Percentiles rank a stretch among this genome's conserved stretches.
Evolutionary conservation across 30 jellyfish, hydroid and myxozoan species (phyloP).

Genomic region (Calvadosia cruxmelitensis): DNA sequence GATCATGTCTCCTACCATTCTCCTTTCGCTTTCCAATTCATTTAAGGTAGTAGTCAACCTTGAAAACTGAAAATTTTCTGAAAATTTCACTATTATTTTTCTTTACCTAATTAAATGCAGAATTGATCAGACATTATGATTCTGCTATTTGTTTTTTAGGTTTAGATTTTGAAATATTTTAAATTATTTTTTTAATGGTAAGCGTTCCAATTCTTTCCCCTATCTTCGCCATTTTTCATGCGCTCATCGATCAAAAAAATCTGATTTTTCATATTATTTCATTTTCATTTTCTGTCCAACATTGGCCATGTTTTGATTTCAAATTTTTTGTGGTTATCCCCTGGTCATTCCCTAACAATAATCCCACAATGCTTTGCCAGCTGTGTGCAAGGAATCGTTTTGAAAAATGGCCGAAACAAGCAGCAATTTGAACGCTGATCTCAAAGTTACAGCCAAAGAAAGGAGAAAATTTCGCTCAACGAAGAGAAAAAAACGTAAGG

Average conservation of each 20-base stretch:
- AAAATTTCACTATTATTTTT: background rate
- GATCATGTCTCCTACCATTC: too few relatives aligned
- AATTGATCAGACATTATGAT: background rate
- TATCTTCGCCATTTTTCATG: slow-evolving; percentile 1
- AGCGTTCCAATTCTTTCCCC: slow-evolving; percentile 1
- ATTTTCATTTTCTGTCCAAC: slow-evolving; percentile 1
- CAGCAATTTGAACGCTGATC: slow-evolving; percentile 1
- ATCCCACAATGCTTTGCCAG: slow-evolving; percentile 3
- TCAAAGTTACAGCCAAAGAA: slow-evolving; percentile 2
- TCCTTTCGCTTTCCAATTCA: too few relatives aligned
- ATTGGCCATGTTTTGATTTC: slow-evolving; percentile 1
- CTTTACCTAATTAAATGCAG: background rate
- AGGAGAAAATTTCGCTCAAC: background rate
- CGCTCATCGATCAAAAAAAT: slow-evolving; percentile 1
- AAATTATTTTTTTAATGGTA: too few relatives aligned
- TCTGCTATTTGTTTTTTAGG: too few relatives aligned
- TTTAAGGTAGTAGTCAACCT: too few relatives aligned
- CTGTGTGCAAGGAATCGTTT: slow-evolving; percentile 1
- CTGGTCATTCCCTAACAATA: background rate
- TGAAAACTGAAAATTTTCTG: slow-evolving; percentile 1
- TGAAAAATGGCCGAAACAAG: slow-evolving; percentile 1
- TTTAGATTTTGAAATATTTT: too few relatives aligned
- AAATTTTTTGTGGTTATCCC: background rate
- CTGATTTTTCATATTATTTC: background rate
- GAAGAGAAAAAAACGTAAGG: slow-evolving; percentile 2